These are phyloP conservation scores for Rutpela maculata DNA, from an alignment of 2,888 invertebrate species.

Conservation along the genomic window DNA sequence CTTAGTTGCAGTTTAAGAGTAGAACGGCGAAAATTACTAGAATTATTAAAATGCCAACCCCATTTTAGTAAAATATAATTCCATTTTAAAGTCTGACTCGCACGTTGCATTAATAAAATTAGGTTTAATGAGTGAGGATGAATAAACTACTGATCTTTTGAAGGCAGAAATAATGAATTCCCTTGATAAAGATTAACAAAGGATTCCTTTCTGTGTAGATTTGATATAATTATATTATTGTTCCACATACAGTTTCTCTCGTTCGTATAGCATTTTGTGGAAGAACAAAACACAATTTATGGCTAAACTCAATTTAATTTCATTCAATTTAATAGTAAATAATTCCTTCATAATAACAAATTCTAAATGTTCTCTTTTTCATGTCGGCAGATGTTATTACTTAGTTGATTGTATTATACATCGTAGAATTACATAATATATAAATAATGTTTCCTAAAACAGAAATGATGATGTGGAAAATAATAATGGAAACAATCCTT, in stretches of 20 bases:
- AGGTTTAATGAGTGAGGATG: not conserved
- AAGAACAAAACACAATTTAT: not conserved
- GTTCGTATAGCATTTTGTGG: not conserved
- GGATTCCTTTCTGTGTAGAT: not conserved
- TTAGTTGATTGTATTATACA: no score
- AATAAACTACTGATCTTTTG: not conserved
- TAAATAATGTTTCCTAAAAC: no score
- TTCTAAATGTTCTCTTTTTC: not conserved
- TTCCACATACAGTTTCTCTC: not conserved
- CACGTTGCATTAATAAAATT: no score
- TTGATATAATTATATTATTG: not conserved
- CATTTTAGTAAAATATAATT: no score
- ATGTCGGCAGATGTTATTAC: not conserved
- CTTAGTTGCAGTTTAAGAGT: no score
- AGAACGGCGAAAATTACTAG: no score
- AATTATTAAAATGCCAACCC: no score
- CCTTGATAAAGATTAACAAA: not conserved
- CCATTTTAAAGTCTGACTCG: no score
- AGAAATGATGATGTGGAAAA: no score
- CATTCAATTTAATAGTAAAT: not conserved
- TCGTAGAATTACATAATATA: no score
- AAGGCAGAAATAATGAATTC: not conserved
- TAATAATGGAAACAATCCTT: no score
- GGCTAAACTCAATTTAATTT: not conserved
- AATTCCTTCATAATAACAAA: not conserved